phyloP scores from a whole-genome alignment of 1,140 invertebrate genomes.

The Mercenaria mercenaria region DNA sequence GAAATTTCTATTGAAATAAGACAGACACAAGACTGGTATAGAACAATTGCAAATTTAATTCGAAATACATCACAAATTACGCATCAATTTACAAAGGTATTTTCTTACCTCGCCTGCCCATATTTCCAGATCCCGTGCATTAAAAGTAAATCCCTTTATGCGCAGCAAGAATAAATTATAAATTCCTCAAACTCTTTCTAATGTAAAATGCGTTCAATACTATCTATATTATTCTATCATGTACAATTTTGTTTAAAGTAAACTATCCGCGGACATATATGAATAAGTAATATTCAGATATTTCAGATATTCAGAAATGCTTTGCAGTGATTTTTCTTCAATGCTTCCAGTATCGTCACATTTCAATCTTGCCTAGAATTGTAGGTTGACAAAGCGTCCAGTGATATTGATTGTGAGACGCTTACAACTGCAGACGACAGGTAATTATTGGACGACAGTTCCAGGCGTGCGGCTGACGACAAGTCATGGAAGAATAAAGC shows the following conservation, averaged over 20 bases:
- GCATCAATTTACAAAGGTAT: no score
- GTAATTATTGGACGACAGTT: constrained; percentile 47
- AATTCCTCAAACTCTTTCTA: neutral
- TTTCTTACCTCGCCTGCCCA: neutral
- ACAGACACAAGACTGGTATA: no score
- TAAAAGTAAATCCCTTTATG: neutral
- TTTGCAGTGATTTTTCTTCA: neutral
- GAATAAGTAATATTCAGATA: no score
- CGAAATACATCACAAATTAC: no score
- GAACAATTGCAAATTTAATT: no score
- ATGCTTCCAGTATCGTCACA: constrained; percentile 2
- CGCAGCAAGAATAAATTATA: neutral
- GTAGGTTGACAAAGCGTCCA: constrained; percentile 42
- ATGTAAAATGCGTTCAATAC: no score
- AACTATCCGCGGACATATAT: no score
- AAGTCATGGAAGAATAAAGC: neutral
- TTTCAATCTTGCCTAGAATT: constrained; percentile 39
- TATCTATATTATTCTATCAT: no score
- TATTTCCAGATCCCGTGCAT: neutral
- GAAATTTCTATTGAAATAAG: no score
- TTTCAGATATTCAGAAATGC: neutral
- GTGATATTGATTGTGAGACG: constrained; percentile 44
- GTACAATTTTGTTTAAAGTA: no score
- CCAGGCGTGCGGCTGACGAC: constrained; percentile 9
- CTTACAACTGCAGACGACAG: constrained; percentile 44